Evolutionary conservation across 1,140 invertebrate genomes (phyloP), one percentile per base, ranked within the genome.

Genomic region (Euwallacea fornicatus): DNA sequence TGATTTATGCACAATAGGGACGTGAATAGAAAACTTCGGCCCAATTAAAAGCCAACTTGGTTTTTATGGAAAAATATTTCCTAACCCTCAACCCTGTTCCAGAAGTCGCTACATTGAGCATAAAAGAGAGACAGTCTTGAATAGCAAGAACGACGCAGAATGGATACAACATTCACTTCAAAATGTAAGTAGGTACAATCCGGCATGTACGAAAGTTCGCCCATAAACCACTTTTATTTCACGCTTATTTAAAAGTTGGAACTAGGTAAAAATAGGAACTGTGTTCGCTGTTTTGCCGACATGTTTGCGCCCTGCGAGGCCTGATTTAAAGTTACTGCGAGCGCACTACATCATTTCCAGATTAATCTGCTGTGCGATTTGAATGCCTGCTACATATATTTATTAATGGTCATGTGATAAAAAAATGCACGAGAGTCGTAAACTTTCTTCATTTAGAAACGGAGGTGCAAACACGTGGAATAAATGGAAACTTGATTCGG

Each of bases 141-240:
- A 33, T 33, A 33, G 21, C 21, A 33, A 4, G 21, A 33, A 33
- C 21, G 21, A 33, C 21, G 21, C 21, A 33, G 21, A 33, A 33
- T 33, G 21, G 21, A 33, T 33, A 33, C 21, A 33, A 33, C 21
- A 33, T 33, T 33, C 21, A 33, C 21, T 33, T 33, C 21, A 33
- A 33, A 33, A 33, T 33, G 21, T 33, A 33, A 33, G 21, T 33
- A 33, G 21, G 21, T 33, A 33, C 21, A 33, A 33, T 33, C 21
- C 21, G 21, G 21, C 21, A 33, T 33, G 46, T 50, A 13, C 46
- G 13, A 13, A 50, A 50, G 46, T 50, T 50, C 9, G 9, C 13
- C 46, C 46, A 50, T 50, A 50, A 50, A 50, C 46, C 46, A 50
- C 46, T 50, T 50, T 50, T 50, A 50, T 50, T 50, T 13, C 13